Evolutionary conservation across 1,140 invertebrate genomes (phyloP).

Genomic region (Parapsyche elsis): DNA sequence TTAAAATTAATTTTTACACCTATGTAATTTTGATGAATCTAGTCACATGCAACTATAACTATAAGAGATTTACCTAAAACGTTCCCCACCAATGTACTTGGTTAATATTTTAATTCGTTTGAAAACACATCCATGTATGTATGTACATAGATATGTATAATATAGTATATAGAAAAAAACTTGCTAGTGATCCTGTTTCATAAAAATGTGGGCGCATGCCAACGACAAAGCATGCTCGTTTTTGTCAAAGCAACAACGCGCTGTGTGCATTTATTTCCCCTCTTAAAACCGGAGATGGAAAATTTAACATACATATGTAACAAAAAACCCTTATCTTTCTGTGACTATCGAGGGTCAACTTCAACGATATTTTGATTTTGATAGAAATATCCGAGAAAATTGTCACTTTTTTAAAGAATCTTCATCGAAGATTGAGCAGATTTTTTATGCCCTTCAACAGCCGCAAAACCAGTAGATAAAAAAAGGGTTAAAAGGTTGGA

Average conservation of each 20-base stretch:
- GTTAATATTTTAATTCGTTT: no score
- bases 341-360: no score
- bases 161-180: neutral
- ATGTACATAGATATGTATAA: no score
- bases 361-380: neutral
- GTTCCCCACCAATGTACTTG: no score
- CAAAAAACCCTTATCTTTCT: neutral
- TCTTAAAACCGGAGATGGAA: neutral
- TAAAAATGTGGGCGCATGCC: constrained; percentile 34
- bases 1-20: no score
- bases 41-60: no score
- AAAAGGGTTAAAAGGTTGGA: constrained; percentile 36
- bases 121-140: no score
- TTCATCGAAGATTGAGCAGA: neutral
- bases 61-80: no score
- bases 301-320: neutral
- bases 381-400: no score
- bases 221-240: constrained; percentile 21
- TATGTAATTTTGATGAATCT: no score
- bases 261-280: neutral
- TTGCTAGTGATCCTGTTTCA: constrained; percentile 9
- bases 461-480: neutral
- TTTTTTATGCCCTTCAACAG: no score
- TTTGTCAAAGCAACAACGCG: constrained; percentile 6
- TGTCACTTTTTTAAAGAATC: no score